Evolutionary conservation across 2,797 vertebrate species (phyloP), one percentile per base, ranked within the genome.

Genomic region (Typhlichthys eigenmanni): DNA sequence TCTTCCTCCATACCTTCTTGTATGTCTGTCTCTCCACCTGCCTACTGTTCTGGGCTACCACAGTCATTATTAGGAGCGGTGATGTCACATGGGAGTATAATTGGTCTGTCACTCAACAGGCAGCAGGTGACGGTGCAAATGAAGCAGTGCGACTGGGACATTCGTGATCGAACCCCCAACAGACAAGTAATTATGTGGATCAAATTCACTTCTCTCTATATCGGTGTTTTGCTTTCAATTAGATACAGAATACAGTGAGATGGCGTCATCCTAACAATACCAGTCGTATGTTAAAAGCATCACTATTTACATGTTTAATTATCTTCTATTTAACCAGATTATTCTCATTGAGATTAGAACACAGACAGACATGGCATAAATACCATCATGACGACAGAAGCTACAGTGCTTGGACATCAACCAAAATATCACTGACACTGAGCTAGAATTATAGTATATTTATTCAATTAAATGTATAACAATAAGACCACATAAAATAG

Each of bases 61-160:
- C 69, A 66, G 65, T 67, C 70, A 13, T 55, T 24, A 55, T 55
- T 13, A 13, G 29, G 19, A 4, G 14, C 4, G 24, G 17, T 29
- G 34, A 29, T 10, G 51, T 19, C 16, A 5, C 51, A 19, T 14
- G 50, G 58, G 16, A 32, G 58, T 68, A 58, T 53, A 47, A 54
- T 59, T 48, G 54, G 49, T 65, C 59, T 80, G 80, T 82, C 73
- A 74, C 62, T 72, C 73, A 60, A 66, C 47, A 64, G 14, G 63
- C 47, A 60, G 13, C 60, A 63, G 60, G 55, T 73, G 62, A 63
- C 59, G 61, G 49, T 32, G 45, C 32, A 67, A 52, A 70, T 69
- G 55, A 60, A 74, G 57, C 9, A 16, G 34, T 60, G 43, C 38
- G 16, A 48, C 7, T 24, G 70, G 48, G 52, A 74, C n/a, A 47